Conservation (phyloP, 2,797 vertebrate species). For the Tamandua tetradactyla region DNA sequence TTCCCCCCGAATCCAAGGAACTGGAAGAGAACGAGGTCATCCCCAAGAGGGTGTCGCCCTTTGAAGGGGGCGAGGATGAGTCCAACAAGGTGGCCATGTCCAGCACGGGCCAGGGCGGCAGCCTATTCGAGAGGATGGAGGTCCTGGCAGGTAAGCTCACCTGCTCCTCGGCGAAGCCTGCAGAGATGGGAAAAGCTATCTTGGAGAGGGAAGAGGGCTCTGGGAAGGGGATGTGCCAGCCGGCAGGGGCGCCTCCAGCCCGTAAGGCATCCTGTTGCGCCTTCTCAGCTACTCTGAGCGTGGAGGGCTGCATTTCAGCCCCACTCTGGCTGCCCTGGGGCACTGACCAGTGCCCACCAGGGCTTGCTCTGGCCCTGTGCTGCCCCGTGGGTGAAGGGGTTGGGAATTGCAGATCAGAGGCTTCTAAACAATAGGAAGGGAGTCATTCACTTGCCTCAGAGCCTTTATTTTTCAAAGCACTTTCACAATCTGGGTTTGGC, state of each 20-base stretch:
- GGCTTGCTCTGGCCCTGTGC: not conserved
- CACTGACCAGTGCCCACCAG: not conserved
- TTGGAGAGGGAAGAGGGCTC: not conserved
- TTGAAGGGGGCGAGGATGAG: conserved; percentile 74
- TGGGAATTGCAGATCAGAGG: not conserved
- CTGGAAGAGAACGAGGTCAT: conserved; percentile 88
- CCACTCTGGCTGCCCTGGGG: not conserved
- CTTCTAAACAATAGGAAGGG: not conserved
- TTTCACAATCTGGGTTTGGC: conserved; percentile 11
- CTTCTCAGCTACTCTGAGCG: not conserved
- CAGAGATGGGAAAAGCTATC: too few relatives aligned
- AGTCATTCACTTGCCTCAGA: not conserved
- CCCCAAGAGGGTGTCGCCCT: conserved; percentile 51
- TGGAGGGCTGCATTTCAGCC: too few relatives aligned
- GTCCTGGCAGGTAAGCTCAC: conserved; percentile 92
- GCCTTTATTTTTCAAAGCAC: conserved; percentile 29
- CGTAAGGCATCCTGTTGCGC: not conserved
- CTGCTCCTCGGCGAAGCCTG: not conserved
- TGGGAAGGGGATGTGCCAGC: not conserved
- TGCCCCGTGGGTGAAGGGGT: too few relatives aligned
- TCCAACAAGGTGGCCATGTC: conserved; percentile 93
- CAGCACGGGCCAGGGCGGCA: conserved; percentile 89
- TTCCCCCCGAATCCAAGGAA: conserved; percentile 73
- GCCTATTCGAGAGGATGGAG: conserved; percentile 93
- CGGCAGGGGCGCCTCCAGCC: not conserved